Conservation (phyloP, 2,888 invertebrate species). For the Tetragnatha montana region DNA sequence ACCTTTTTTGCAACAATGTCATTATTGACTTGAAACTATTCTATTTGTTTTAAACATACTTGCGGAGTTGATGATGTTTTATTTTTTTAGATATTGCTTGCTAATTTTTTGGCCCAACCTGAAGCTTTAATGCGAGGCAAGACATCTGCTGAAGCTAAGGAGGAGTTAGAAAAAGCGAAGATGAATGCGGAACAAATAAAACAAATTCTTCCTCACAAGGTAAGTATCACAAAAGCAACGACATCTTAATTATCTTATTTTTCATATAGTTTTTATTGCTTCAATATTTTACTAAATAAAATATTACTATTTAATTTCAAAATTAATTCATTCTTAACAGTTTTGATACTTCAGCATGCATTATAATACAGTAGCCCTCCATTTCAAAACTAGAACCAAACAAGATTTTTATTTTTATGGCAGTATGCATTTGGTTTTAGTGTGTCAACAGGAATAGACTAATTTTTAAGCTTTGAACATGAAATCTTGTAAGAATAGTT, state of each 20-base stretch:
- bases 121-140: conserved; percentile 96
- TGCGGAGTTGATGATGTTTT: background rate
- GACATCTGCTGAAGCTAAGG: conserved; percentile 82
- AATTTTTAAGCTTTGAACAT: no score
- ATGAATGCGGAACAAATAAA: conserved; percentile 84
- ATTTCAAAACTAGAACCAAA: no score
- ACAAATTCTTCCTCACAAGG: conserved; percentile 94
- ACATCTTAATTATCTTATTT: background rate
- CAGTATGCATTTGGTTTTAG: no score
- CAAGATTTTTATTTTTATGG: no score
- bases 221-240: conserved; percentile 69
- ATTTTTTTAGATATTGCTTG: conserved; percentile 84
- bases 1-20: background rate
- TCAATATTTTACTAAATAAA: background rate
- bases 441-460: no score
- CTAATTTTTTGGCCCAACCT: conserved; percentile 98
- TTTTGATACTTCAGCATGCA: no score
- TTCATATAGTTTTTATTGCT: background rate
- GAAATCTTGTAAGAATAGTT: no score
- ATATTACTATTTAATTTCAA: background rate
- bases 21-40: background rate
- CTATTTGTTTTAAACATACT: background rate
- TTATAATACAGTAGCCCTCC: no score
- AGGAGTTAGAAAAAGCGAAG: conserved; percentile 88
- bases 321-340: no score